Evolutionary conservation across 2,797 vertebrate species (phyloP), one percentile per base, ranked within the genome.

Genomic region (Taenioides sp.): DNA sequence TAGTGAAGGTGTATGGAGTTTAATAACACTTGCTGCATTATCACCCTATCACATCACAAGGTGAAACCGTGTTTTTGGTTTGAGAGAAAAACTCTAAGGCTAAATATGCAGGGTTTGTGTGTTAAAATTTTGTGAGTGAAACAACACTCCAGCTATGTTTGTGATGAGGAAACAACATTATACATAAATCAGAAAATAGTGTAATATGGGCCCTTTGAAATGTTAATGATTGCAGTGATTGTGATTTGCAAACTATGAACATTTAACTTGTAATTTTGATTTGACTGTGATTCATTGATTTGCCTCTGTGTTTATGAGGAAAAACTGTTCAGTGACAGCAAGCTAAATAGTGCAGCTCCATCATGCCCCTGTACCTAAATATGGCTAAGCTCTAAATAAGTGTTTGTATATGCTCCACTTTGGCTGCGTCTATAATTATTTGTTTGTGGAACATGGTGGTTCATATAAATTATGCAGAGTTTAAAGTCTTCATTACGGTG

Each of bases 301-400:
- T 40, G 37, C 37, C 47, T 75, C 40, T 12, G 22, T 73, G 22
- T 73, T 65, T 77, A 40, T 50, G 25, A 63, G 52, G 68, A 66
- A 80, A 69, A 74, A 47, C 14, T 43, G 4, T 47, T 16, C 12
- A 17, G 4, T 14, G 43, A 16, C 43, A 47, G 1, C 43, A 4
- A 47, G 14, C 43, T 16, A 47, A 71, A 71, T 73, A 2, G 67
- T 75, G 58, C 68, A 22, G 47, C 62, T 71, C 49, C 58, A 67
- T 79, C 37, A 82, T 37, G 67, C 27, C 47, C 65, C 64, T 82
- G 69, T 77, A 76, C 54, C 47, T 74, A 43, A 78, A 71, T 67
- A 72, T 72, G 76, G 63, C 52, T 59, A 40, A 64, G 79, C 70
- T 76, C 67, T 60, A 20, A 60, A 58, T 62, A 67, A 40, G 23